Percentiles rank a stretch among this genome's conserved stretches.
Conservation (phyloP, 2,797 vertebrate genomes). For the Eidolon dupreanum region DNA sequence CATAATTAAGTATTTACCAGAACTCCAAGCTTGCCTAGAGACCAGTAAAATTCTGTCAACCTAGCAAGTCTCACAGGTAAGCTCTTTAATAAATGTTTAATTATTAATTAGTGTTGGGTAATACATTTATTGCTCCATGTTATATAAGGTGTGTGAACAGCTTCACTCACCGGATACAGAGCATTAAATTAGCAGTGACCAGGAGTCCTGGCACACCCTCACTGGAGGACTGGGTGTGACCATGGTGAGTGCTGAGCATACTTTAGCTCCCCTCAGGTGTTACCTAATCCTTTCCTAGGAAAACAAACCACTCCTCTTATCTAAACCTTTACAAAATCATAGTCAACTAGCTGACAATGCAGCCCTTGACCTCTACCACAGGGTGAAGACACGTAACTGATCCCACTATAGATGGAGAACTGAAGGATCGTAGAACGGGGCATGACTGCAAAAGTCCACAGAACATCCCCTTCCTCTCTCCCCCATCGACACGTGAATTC, state of each 20-base stretch:
- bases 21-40: neutral
- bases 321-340: neutral
- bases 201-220: neutral
- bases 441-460: neutral
- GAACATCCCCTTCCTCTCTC: neutral
- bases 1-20: neutral
- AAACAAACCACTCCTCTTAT: neutral
- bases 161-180: neutral
- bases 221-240: neutral
- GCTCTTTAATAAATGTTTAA: neutral
- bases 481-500: neutral
- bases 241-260: rapidly evolving
- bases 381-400: neutral
- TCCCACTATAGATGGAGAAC: neutral
- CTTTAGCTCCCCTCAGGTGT: neutral
- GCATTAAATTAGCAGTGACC: neutral
- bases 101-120: neutral
- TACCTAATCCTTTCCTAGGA: neutral
- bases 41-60: neutral
- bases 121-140: neutral
- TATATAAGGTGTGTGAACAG: neutral
- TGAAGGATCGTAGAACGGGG: neutral
- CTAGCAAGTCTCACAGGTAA: neutral
- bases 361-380: neutral
- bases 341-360: neutral